Evolutionary conservation across 2,113 vertebrate genomes (phyloP).

Genomic region (Oryctolagus cuniculus): mOryCun1.1 NC_091444.1:2306501-2307000

Average conservation of each 20-base stretch:
- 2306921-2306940: neutral
- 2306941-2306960: neutral
- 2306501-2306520: too few relatives aligned
- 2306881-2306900: neutral
- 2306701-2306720: neutral
- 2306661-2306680: neutral
- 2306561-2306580: neutral
- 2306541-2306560: too few relatives aligned
- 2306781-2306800: neutral
- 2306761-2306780: conserved; percentile 28
- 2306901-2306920: neutral
- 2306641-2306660: neutral
- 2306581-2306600: neutral
- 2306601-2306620: conserved; percentile 20
- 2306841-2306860: neutral
- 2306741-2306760: neutral
- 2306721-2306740: neutral
- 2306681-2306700: conserved; percentile 15
- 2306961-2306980: neutral
- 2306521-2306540: too few relatives aligned
- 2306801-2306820: neutral
- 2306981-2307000: neutral
- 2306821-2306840: neutral
- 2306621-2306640: neutral
- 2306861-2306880: neutral